phyloP scores from a whole-genome alignment of 2,797 vertebrate species.

The Knipowitschia caucasica region DNA sequence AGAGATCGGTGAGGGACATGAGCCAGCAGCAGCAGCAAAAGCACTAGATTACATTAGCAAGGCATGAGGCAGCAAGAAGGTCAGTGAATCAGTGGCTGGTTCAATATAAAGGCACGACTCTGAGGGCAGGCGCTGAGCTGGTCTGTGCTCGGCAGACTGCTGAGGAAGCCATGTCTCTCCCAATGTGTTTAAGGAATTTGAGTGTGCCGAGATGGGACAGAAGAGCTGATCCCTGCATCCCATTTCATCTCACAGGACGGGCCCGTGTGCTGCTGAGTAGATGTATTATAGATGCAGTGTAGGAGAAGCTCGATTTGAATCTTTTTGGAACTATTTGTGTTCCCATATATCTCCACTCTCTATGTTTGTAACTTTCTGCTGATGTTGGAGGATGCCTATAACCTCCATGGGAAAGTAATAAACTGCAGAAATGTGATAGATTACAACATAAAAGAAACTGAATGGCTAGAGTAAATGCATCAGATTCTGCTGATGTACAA shows the following conservation, averaged over 20 bases:
- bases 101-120: slow-evolving; percentile 58
- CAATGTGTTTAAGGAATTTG: slow-evolving; percentile 61
- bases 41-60: slow-evolving; percentile 84
- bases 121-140: slow-evolving; percentile 62
- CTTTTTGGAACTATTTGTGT: slow-evolving; percentile 21
- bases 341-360: slow-evolving; percentile 10
- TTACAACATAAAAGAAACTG: slow-evolving; percentile 33
- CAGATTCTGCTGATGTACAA: slow-evolving; percentile 24
- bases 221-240: slow-evolving; percentile 62
- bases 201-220: slow-evolving; percentile 52
- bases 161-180: slow-evolving; percentile 68
- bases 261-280: slow-evolving; percentile 58
- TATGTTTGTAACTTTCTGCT: slow-evolving; percentile 35
- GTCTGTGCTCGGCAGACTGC: slow-evolving; percentile 47
- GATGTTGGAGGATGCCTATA: slow-evolving; percentile 36
- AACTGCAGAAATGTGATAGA: slow-evolving; percentile 40
- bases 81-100: slow-evolving; percentile 77
- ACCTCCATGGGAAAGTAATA: slow-evolving; percentile 24
- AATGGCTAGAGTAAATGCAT: slow-evolving; percentile 31
- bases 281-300: slow-evolving; percentile 44
- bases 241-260: slow-evolving; percentile 37
- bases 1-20: slow-evolving; percentile 46
- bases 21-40: slow-evolving; percentile 59
- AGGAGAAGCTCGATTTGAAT: slow-evolving; percentile 16
- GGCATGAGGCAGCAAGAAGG: slow-evolving; percentile 79